These are phyloP conservation scores for Corythoichthys haematopterus DNA, from an alignment of 2,113 vertebrate species.

Conservation along the genomic window DNA sequence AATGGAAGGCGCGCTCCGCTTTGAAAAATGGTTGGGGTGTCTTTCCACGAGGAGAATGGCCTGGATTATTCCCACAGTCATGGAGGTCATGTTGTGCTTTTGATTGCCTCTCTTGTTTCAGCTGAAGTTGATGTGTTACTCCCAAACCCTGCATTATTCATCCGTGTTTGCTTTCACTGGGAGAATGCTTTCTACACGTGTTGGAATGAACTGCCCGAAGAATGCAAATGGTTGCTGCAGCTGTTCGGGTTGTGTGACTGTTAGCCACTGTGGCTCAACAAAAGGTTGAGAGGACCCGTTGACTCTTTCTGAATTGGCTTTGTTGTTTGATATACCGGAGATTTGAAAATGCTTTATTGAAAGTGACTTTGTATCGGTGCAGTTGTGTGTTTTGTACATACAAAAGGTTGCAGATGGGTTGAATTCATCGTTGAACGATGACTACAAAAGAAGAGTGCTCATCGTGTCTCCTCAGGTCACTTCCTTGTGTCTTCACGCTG, in stretches of 20 bases:
- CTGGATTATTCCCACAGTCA: conserved; percentile 22
- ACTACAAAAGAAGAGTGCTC: conserved; percentile 27
- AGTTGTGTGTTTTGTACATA: background rate
- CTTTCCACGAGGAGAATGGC: conserved; percentile 13
- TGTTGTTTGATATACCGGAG: too few species aligned
- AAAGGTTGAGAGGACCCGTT: too few species aligned
- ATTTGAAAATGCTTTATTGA: too few species aligned
- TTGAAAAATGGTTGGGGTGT: conserved; percentile 46
- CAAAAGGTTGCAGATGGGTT: background rate
- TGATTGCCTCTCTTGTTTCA: background rate
- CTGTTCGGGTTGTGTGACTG: conserved; percentile 19
- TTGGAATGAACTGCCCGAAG: conserved; percentile 29
- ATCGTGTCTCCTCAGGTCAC: conserved; percentile 14
- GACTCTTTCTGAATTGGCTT: too few species aligned
- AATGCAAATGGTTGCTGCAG: conserved; percentile 23
- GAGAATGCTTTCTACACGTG: conserved; percentile 26
- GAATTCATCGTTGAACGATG: conserved; percentile 23
- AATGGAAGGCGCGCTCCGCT: conserved; percentile 40
- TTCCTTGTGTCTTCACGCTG: conserved; percentile 5
- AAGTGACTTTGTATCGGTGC: conserved; percentile 35
- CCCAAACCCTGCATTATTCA: background rate
- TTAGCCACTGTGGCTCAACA: too few species aligned
- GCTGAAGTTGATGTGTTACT: background rate
- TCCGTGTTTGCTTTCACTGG: background rate
- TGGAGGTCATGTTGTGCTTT: background rate